Evolutionary conservation across 2,888 invertebrate species (phyloP).

Genomic region (Dyspetes luteomarginatus): DNA sequence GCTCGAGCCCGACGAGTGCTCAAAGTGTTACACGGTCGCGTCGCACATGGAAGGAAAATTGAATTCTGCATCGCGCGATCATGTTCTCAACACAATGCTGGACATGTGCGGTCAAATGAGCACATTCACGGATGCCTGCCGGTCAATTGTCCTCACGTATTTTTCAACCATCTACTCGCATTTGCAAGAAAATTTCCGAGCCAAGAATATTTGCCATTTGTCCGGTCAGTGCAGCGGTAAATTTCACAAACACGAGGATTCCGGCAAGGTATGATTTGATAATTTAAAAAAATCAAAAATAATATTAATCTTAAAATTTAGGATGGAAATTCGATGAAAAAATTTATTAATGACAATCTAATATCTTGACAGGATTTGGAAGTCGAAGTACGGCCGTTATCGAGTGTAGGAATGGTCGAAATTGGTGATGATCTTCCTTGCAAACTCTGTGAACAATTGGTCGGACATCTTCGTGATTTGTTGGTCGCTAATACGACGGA

Average conservation of each 20-base stretch:
- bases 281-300: constrained; percentile 9
- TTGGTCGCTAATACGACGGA: constrained; percentile 94
- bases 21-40: constrained; percentile 79
- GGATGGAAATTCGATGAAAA: not conserved
- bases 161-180: constrained; percentile 89
- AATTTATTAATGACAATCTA: not conserved
- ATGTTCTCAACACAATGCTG: constrained; percentile 75
- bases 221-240: constrained; percentile 89
- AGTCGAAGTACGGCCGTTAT: constrained; percentile 85
- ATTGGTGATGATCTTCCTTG: constrained; percentile 90
- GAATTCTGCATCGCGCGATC: constrained; percentile 70
- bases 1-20: constrained; percentile 79
- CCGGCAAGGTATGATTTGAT: constrained; percentile 82
- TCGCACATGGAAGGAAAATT: constrained; percentile 79
- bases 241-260: constrained; percentile 87
- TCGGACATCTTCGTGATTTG: constrained; percentile 91
- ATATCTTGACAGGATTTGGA: constrained; percentile 76
- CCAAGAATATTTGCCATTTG: constrained; percentile 89
- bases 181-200: constrained; percentile 86
- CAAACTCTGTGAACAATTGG: constrained; percentile 93
- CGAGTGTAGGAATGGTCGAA: constrained; percentile 85
- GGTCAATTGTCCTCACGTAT: constrained; percentile 89
- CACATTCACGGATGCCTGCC: constrained; percentile 92
- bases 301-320: not conserved
- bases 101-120: constrained; percentile 88